Evolutionary conservation across 2,888 invertebrate genomes (phyloP).

Genomic region (Psylliodes chrysocephalus): DNA sequence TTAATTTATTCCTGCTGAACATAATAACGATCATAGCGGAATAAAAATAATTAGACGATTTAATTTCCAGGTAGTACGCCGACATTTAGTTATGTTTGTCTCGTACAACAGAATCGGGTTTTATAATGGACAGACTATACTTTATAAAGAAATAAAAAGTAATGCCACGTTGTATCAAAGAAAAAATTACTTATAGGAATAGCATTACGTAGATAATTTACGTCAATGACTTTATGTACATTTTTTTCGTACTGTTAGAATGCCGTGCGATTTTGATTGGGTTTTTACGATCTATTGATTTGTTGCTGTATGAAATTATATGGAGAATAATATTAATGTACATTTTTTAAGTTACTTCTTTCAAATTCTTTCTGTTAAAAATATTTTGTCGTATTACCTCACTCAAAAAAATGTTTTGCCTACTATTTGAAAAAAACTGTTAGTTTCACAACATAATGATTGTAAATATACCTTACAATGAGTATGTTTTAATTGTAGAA

Average conservation of each 20-base stretch:
- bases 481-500: too few relatives aligned
- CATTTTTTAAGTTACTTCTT: too few relatives aligned
- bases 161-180: slow-evolving; percentile 19
- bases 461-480: too few relatives aligned
- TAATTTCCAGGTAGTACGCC: slow-evolving; percentile 22
- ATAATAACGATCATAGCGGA: slow-evolving; percentile 1
- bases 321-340: too few relatives aligned
- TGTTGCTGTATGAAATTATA: neutral
- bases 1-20: too few relatives aligned
- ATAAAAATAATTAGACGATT: slow-evolving; percentile 24
- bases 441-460: too few relatives aligned
- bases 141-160: slow-evolving; percentile 32
- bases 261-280: neutral
- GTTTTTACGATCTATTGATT: neutral
- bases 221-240: slow-evolving; percentile 17
- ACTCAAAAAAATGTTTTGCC: too few relatives aligned
- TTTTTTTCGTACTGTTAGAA: slow-evolving; percentile 9
- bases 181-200: slow-evolving; percentile 25
- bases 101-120: slow-evolving; percentile 28
- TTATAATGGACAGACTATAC: slow-evolving; percentile 22
- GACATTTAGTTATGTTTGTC: slow-evolving; percentile 26
- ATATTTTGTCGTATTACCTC: too few relatives aligned
- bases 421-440: too few relatives aligned
- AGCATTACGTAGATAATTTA: slow-evolving; percentile 14
- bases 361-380: too few relatives aligned